Conservation (phyloP, 2,113 vertebrate species). For the Myiopsitta monachus region DNA sequence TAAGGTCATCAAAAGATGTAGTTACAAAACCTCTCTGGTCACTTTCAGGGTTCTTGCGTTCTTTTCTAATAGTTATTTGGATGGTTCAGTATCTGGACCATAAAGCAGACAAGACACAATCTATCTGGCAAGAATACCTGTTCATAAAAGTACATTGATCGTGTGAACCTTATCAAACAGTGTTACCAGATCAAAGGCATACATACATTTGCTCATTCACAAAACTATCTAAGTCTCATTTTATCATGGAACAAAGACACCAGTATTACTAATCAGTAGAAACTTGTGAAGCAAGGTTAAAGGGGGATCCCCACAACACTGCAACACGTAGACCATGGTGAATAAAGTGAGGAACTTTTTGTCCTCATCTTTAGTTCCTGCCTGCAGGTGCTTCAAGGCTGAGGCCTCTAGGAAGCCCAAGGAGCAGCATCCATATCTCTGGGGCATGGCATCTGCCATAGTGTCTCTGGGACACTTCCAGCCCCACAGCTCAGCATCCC, state of each 20-base stretch:
- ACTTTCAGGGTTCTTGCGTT: neutral
- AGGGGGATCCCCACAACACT: neutral
- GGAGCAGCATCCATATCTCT: neutral
- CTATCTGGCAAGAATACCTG: neutral
- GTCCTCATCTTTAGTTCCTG: neutral
- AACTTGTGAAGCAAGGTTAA: neutral
- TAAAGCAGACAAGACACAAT: neutral
- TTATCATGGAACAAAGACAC: neutral
- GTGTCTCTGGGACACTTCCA: neutral
- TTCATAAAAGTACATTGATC: neutral
- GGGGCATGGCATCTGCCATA: accelerated
- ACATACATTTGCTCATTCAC: neutral
- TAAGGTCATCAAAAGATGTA: neutral
- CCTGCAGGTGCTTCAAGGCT: neutral
- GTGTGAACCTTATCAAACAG: neutral
- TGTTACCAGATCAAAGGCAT: neutral
- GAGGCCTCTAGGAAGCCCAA: neutral
- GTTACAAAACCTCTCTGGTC: neutral
- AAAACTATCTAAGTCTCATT: neutral
- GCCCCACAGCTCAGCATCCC: neutral
- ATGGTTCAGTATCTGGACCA: neutral
- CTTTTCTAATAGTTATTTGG: neutral
- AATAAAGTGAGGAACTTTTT: neutral
- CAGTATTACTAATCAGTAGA: neutral
- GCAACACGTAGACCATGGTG: neutral